Base-by-base conservation (phyloP, 2,888 invertebrate species). In the Seira ritae region DNA sequence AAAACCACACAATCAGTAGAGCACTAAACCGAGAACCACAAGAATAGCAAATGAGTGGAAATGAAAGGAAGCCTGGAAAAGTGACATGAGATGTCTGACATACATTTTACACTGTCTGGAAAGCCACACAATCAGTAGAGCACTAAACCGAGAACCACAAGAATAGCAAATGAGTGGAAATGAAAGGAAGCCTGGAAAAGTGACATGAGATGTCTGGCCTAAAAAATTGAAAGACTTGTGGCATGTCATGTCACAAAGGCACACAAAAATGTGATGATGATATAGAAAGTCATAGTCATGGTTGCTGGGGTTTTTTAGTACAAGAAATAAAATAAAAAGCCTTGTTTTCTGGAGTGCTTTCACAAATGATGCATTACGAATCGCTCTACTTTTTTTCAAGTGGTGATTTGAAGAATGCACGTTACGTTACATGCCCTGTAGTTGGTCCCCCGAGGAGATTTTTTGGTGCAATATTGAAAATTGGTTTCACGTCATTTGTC, bases 61-160 rank as follows among this genome's bases (percentile, higher is more conserved):
- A 60, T 60, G 17, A 60, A 60, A 17, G 60, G 60, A 60, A 60
- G 60, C 60, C 60, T 60, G 60, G 60, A 60, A n/a, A 60, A 60
- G n/a, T 60, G 60, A 60, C 60, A 17, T 15, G 60, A n/a, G 15
- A n/a, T 15, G n/a, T 12, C 42, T 42, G 60, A n/a, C n/a, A n/a
- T n/a, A n/a, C n/a, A n/a, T n/a, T n/a, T n/a, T n/a, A n/a, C n/a
- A n/a, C n/a, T n/a, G n/a, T n/a, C n/a, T n/a, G n/a, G n/a, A n/a
- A n/a, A n/a, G n/a, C n/a, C n/a, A n/a, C n/a, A n/a, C n/a, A n/a
- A n/a, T n/a, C n/a, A n/a, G n/a, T n/a, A n/a, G n/a, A n/a, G n/a
- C n/a, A n/a, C n/a, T n/a, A 42, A 42, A 42, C n/a, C 4, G 60
- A 4, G 8, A 60, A 4, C 60, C 60, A 60, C 60, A 60, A 60